phyloP scores from a whole-genome alignment of 2,113 vertebrate species.

The Dendrocopos noguchii region DNA sequence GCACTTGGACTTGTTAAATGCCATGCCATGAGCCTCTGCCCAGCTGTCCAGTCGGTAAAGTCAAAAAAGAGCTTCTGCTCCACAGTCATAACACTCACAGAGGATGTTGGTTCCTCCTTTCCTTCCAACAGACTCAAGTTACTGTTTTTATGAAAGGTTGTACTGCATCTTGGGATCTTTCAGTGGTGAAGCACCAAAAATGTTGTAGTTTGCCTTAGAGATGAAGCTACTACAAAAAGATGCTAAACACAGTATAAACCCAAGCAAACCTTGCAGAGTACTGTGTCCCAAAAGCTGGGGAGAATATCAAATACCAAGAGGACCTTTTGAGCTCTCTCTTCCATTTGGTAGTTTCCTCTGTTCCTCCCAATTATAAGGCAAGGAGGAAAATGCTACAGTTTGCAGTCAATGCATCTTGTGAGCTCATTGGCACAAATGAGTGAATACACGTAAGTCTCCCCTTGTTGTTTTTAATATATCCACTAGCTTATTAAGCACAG shows the following conservation, averaged over 20 bases:
- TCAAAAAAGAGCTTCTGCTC: neutral
- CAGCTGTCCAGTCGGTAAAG: too few relatives aligned
- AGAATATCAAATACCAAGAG: neutral
- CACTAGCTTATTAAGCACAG: neutral
- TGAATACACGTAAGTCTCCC: neutral
- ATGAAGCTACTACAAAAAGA: neutral
- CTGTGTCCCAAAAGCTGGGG: neutral
- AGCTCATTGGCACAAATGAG: neutral
- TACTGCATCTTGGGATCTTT: neutral
- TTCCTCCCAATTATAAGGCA: neutral
- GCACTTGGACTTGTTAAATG: too few relatives aligned
- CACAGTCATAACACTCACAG: rapidly evolving
- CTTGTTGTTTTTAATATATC: neutral
- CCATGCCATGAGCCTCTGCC: too few relatives aligned
- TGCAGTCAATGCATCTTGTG: neutral
- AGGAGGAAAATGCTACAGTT: neutral
- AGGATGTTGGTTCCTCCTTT: neutral
- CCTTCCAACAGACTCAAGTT: neutral
- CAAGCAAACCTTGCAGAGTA: neutral
- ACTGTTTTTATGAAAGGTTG: neutral
- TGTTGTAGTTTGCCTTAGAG: neutral
- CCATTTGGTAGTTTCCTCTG: neutral
- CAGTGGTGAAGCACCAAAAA: neutral
- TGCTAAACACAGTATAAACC: neutral
- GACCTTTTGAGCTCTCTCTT: neutral